Percentiles rank a stretch among this genome's conserved stretches.
Evolutionary conservation across 2,797 vertebrate genomes (phyloP).

Genomic region (Numenius phaeopus): DNA sequence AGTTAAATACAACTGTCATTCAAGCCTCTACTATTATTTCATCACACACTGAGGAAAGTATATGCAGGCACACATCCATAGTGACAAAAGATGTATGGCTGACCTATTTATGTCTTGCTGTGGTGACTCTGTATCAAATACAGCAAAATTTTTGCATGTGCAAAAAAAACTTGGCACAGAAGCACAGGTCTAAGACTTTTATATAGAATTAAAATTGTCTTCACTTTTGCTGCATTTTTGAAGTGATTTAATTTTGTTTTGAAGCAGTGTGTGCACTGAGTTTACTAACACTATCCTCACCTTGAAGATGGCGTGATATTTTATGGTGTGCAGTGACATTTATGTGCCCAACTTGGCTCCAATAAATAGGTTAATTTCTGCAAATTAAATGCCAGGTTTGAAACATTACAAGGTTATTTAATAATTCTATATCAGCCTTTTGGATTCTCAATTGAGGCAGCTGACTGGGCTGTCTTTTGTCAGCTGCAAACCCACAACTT

Average conservation of each 20-base stretch:
- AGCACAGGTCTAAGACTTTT: background rate
- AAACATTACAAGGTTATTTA: slow-evolving; percentile 24
- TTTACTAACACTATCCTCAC: slow-evolving; percentile 29
- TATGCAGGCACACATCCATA: background rate
- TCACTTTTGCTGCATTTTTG: background rate
- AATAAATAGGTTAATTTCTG: slow-evolving; percentile 68
- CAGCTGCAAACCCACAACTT: background rate
- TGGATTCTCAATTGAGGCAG: background rate
- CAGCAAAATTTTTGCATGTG: background rate
- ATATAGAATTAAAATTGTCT: background rate
- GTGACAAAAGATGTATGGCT: background rate
- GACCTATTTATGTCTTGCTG: background rate
- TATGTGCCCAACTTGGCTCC: slow-evolving; percentile 52
- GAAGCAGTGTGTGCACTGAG: background rate
- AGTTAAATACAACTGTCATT: background rate
- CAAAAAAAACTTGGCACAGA: background rate
- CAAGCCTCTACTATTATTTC: background rate
- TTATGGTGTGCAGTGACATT: slow-evolving; percentile 69
- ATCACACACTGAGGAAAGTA: background rate
- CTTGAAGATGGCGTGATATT: slow-evolving; percentile 54
- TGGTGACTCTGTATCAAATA: background rate
- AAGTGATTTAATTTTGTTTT: background rate
- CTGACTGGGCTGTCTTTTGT: background rate
- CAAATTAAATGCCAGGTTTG: slow-evolving; percentile 73
- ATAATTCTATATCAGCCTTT: background rate